These are phyloP conservation scores for Argyrosomus regius DNA, from an alignment of 2,797 vertebrate genomes.

Conservation along the genomic window DNA sequence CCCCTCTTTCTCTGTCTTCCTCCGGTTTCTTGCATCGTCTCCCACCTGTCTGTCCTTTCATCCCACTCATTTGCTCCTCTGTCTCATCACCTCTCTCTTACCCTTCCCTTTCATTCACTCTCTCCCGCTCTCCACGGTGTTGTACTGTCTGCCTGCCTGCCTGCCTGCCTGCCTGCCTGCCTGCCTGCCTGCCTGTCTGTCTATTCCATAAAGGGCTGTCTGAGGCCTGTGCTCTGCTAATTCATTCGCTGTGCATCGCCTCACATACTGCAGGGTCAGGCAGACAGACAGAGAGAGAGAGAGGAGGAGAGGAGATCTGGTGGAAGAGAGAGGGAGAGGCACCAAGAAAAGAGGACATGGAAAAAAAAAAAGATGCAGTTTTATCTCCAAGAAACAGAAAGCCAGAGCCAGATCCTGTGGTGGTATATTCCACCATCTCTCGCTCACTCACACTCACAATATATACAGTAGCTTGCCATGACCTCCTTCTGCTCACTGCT, in stretches of 20 bases:
- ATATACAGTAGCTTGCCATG: slow-evolving; percentile 48
- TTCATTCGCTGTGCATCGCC: slow-evolving; percentile 80
- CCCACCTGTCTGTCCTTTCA: slow-evolving; percentile 72
- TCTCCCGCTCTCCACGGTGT: slow-evolving; percentile 17
- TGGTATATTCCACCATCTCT: slow-evolving; percentile 65
- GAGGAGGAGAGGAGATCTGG: slow-evolving; percentile 38
- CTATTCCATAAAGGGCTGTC: slow-evolving; percentile 74
- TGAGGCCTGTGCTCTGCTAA: slow-evolving; percentile 76
- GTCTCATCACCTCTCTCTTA: slow-evolving; percentile 62
- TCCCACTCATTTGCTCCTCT: slow-evolving; percentile 59
- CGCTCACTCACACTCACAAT: slow-evolving; percentile 16
- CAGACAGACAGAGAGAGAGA: slow-evolving; percentile 58
- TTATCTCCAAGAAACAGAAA: slow-evolving; percentile 82
- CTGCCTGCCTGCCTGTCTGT: slow-evolving; percentile 60
- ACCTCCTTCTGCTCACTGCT: slow-evolving; percentile 68
- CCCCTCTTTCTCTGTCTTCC: slow-evolving; percentile 39
- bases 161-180: background rate
- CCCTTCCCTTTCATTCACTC: slow-evolving; percentile 67
- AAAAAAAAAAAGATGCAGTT: slow-evolving; percentile 67
- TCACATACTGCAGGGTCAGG: slow-evolving; percentile 79
- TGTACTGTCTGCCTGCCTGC: slow-evolving; percentile 22
- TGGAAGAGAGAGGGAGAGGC: slow-evolving; percentile 53
- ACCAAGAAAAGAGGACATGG: slow-evolving; percentile 65
- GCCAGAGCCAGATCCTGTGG: slow-evolving; percentile 66
- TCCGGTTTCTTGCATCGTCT: slow-evolving; percentile 51